Evolutionary conservation across 2,797 vertebrate genomes (phyloP), one percentile per base, ranked within the genome.

Genomic region (Rhyacichthys aspro): DNA sequence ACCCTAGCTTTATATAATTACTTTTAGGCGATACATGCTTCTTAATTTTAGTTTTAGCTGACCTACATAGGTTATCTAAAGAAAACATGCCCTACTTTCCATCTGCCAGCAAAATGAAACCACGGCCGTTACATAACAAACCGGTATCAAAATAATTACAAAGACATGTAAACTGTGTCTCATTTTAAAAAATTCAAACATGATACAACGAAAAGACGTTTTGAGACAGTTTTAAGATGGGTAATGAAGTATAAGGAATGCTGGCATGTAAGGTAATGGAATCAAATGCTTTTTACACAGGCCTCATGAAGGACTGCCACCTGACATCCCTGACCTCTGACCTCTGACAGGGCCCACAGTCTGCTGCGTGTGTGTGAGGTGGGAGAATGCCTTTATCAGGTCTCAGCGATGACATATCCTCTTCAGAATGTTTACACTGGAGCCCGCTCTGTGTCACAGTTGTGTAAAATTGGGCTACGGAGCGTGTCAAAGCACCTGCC

Each of bases 271-370:
- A n/a, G n/a, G n/a, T n/a, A n/a, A n/a, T n/a, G n/a, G n/a, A n/a
- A n/a, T n/a, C n/a, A n/a, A n/a, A n/a, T n/a, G n/a, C n/a, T n/a
- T n/a, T n/a, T 23, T 23, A 23, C 15, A 11, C 38, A 15, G 55
- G 55, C 53, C 50, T 46, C 46, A 44, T 54, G 55, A 62, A 72
- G 32, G 46, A 48, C 56, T 7, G 38, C 14, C 64, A 64, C 57
- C 72, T 77, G 66, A 74, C 77, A 80, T 75, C 23, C 23, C 7
- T 6, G n/a, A n/a, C n/a, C n/a, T n/a, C n/a, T n/a, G n/a, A n/a
- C n/a, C n/a, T n/a, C n/a, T n/a, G n/a, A 23, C 5, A 23, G 5
- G 23, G 7, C 23, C 23, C 23, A 5, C 2, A 28, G 7, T 6
- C 23, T 28, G 23, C 23, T 28, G 23, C 23, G 23, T 28, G 3